Evolutionary conservation across 37 sponge, comb jelly and placozoan genomes (phyloP), one percentile per base, ranked within the genome.

Genomic region (Crambe crambe): DNA sequence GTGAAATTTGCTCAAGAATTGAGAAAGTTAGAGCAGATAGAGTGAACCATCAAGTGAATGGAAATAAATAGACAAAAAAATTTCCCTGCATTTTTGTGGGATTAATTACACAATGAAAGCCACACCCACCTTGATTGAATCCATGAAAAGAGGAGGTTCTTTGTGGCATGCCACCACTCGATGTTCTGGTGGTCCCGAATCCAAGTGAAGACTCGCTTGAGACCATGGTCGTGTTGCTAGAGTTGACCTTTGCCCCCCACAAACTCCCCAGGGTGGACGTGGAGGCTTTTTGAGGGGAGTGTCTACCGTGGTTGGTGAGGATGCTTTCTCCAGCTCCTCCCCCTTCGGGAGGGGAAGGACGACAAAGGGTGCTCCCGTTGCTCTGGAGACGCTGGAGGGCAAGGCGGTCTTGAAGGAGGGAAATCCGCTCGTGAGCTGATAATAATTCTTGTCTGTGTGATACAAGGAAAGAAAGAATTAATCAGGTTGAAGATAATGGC

Each of bases 341-440:
- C n/a, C n/a, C n/a, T 15, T 77, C 77, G 0, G 65, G 47, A 29
- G 63, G 65, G 47, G 34, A 27, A 44, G 27, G 64, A 27, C 77
- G 63, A 15, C 8, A 1, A 22, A 42, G 42, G 23, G 63, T 43
- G 30, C 23, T 21, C 4, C 26, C 71, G 3, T 71, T 70, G 27
- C 58, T 56, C 37, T 82, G 82, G 15, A 87, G 58, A 20, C 87
- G 58, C 21, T 43, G n/a, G 43, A 72, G 15, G 0, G 89, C 89
- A 1, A 89, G 85, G n/a, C 59, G 78, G 1, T 83, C 84, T 47
- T 73, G 83, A 1, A 89, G 80, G 69, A 56, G 77, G 30, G 71
- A 67, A 37, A 83, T 83, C 2, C 89, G 62, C 15, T 83, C 78
- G 22, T 89, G 57, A 34, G 84, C 79, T 40, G 80, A 62, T 30